A percentile compares a stretch with the other conserved stretches of the same genome.
Evolutionary conservation across 2,113 vertebrate genomes (phyloP).

Genomic region (Ctenodactylus gundi): DNA sequence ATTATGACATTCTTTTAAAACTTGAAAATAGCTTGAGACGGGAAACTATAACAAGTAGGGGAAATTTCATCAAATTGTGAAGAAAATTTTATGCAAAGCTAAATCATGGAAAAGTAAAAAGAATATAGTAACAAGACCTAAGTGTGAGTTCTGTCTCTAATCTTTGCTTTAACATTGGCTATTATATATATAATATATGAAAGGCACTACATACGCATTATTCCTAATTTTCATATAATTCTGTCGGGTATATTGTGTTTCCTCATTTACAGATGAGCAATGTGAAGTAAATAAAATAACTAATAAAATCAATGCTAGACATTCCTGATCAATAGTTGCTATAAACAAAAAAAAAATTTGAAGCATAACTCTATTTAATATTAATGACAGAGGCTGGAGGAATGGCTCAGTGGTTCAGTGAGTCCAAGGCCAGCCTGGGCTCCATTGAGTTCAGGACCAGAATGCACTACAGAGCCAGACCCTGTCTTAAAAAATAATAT

Average conservation of each 20-base stretch:
- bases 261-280: neutral
- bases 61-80: neutral
- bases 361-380: too few species aligned
- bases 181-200: neutral
- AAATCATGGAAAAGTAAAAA: neutral
- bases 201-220: neutral
- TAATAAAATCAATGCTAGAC: neutral
- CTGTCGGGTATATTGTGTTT: neutral
- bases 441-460: too few species aligned
- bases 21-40: neutral
- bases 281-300: conserved; percentile 17
- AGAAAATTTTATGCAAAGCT: neutral
- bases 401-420: too few species aligned
- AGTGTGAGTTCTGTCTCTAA: neutral
- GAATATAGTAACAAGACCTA: neutral
- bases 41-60: neutral
- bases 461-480: too few species aligned
- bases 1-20: neutral
- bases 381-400: too few species aligned
- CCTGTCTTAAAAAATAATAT: too few species aligned
- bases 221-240: neutral
- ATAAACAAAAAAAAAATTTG: neutral
- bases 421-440: too few species aligned
- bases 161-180: neutral
- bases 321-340: neutral